Evolutionary conservation across 2,888 invertebrate species (phyloP), one percentile per base, ranked within the genome.

Genomic region (Thereva unica): DNA sequence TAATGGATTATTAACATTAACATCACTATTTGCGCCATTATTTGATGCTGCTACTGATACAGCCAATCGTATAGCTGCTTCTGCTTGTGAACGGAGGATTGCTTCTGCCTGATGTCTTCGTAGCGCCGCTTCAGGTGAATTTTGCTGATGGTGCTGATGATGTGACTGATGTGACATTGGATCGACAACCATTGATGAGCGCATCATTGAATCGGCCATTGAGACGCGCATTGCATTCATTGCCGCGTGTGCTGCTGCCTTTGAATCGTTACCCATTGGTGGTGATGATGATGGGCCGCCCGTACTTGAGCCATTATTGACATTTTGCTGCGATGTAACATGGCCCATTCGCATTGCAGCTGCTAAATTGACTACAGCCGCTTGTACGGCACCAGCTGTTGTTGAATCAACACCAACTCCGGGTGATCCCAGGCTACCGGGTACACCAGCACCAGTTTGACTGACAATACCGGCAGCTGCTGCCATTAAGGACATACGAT

Each of bases 41-140:
- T 72, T 73, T 12, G 75, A 75, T 6, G 82, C 83, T 0, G 88
- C 88, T 75, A 90, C 90, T 6, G 87, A 87, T 71, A 93, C 93
- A 42, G 93, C 93, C 67, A 93, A 80, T 74, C 93, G 84, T 44
- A 94, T 83, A 5, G 90, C 90, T 0, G 92, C 92, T 78, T 93
- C 93, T 0, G 93, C 93, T 76, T 94, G 93, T 73, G 91, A 91
- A 76, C 93, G 84, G 34, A 94, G 82, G 61, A 93, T 83, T 0
- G 90, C 91, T 78, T 92, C 92, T 1, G 91, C 90, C 75, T 92
- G 92, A 74, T 92, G 92, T 83, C 90, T 88, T 71, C 89, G 82
- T 49, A 89, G 76, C 1, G 88, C 84, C 34, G 87, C 73, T 67
- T 80, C 78, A 0, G 79, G 76, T 40, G 77, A 75, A 52, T 74